Conservation (phyloP, 92 coral and sea anemone genomes). For the Porites divaricata region DNA sequence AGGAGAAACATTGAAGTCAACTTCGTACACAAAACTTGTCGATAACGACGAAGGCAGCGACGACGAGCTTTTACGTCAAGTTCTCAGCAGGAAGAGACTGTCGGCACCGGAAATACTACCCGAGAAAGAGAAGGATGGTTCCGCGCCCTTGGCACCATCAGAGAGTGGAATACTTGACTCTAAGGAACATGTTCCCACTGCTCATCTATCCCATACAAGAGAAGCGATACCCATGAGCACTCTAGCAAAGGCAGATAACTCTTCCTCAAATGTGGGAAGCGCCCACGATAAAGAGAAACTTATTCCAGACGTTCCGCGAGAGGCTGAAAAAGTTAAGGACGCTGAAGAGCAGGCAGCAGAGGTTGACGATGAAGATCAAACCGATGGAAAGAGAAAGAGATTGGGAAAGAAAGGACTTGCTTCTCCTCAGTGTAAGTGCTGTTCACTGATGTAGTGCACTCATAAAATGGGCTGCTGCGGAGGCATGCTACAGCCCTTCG, state of each 20-base stretch:
- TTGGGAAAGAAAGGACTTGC: conserved; percentile 1
- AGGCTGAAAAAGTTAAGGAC: not conserved
- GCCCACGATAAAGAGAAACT: conserved; percentile 2
- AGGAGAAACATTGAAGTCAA: conserved; percentile 17
- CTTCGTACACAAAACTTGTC: conserved; percentile 10
- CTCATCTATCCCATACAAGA: not conserved
- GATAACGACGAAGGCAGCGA: not conserved
- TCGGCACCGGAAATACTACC: conserved; percentile 48
- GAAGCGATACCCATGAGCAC: not conserved
- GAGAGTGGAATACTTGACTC: conserved; percentile 47
- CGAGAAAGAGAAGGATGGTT: conserved; percentile 46
- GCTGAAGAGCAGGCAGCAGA: not conserved
- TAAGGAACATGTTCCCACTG: conserved; percentile 4
- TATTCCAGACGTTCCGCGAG: not conserved
- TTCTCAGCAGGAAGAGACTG: conserved; percentile 28
- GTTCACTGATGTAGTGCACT: conserved; percentile 28
- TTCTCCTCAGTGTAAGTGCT: conserved; percentile 36
- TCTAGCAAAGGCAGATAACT: not conserved
- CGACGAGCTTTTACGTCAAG: conserved; percentile 16
- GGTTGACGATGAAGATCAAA: not conserved
- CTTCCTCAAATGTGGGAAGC: conserved; percentile 1
- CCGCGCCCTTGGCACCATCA: conserved; percentile 46
- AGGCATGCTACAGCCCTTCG: too few species aligned
- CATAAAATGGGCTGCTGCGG: not conserved
- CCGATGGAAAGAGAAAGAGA: not conserved